These are phyloP conservation scores for Ametastegia equiseti DNA, from an alignment of 2,888 invertebrate genomes.

Conservation along the genomic window DNA sequence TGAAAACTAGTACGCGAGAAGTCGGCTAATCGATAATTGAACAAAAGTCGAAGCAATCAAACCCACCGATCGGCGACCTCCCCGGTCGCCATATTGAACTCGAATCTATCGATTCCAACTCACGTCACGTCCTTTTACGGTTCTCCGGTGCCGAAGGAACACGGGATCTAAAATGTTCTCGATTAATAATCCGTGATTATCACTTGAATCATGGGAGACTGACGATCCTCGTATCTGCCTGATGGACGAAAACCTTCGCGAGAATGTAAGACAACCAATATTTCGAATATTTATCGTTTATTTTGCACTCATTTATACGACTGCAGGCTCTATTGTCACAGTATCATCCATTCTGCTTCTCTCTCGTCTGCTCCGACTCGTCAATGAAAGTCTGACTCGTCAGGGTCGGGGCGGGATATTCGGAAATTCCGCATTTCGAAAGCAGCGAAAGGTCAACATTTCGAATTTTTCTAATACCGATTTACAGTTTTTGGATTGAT, in stretches of 20 bases:
- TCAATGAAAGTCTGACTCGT: background rate
- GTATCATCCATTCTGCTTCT: background rate
- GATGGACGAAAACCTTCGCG: background rate
- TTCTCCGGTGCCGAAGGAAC: background rate
- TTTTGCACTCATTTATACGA: background rate
- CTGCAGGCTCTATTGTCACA: constrained; percentile 1
- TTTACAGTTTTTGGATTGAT: too few species aligned
- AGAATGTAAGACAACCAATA: constrained; percentile 14
- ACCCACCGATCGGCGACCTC: background rate
- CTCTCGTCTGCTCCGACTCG: background rate
- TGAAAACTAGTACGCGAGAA: background rate
- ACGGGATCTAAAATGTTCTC: constrained; percentile 1
- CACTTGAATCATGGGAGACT: background rate
- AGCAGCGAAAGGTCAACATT: background rate
- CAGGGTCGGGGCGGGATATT: background rate
- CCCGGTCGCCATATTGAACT: background rate
- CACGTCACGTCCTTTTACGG: constrained; percentile 28
- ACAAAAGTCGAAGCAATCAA: background rate
- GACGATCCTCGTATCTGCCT: background rate
- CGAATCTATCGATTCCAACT: background rate
- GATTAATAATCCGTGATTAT: constrained; percentile 11
- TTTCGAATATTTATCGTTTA: background rate
- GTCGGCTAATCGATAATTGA: background rate
- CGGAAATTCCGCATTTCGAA: too few species aligned
- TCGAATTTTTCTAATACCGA: background rate